Conservation (phyloP, 2,113 vertebrate species). For the Embiotoca jacksoni region DNA sequence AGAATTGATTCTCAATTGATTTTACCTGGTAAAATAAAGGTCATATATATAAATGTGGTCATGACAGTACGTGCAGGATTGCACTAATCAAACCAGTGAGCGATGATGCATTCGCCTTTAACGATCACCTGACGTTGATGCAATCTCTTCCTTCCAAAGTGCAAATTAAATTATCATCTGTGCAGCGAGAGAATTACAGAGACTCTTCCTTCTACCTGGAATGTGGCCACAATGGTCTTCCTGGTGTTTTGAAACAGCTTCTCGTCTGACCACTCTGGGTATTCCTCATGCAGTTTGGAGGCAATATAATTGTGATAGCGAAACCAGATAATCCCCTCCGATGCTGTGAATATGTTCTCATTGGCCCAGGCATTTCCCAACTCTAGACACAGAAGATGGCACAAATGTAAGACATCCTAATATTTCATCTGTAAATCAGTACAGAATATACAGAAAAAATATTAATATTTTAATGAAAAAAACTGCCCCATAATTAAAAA, state of each 20-base stretch:
- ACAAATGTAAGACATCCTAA: constrained; percentile 37
- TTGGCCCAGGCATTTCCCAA: constrained; percentile 93
- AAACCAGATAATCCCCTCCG: constrained; percentile 92
- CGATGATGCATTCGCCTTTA: constrained; percentile 38
- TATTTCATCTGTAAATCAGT: constrained; percentile 2
- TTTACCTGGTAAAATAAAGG: no score
- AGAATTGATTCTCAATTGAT: no score
- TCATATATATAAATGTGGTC: no score
- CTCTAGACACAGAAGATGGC: constrained; percentile 77
- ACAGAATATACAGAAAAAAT: no score
- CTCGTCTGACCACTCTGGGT: constrained; percentile 91
- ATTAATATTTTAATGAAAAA: not conserved
- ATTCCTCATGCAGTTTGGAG: constrained; percentile 65
- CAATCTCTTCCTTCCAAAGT: constrained; percentile 46
- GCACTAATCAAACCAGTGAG: constrained; percentile 38
- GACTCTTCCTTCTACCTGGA: constrained; percentile 90
- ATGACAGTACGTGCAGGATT: not conserved
- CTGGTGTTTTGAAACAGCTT: constrained; percentile 92
- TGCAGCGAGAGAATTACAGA: constrained; percentile 61
- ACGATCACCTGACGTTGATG: constrained; percentile 60
- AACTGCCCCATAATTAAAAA: not conserved
- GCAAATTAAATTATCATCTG: constrained; percentile 70
- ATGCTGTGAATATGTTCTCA: constrained; percentile 91
- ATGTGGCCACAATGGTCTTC: constrained; percentile 90
- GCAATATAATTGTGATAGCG: constrained; percentile 94